phyloP scores from a whole-genome alignment of 2,888 invertebrate genomes.

The Oxystoma pomonae region DNA sequence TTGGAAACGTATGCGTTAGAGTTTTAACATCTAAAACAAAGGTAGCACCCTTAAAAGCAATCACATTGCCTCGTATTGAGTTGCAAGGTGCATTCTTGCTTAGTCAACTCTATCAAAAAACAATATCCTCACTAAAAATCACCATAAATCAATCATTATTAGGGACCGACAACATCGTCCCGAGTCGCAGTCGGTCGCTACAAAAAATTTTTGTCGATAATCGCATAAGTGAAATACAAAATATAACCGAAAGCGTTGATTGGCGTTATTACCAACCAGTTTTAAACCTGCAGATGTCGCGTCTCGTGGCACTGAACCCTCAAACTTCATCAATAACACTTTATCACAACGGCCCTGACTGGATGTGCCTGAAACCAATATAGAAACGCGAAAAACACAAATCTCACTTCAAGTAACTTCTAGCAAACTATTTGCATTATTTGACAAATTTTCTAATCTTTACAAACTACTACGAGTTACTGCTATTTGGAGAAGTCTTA shows the following conservation, averaged over 20 bases:
- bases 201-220: constrained; percentile 31
- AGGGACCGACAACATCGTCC: constrained; percentile 9
- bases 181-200: background rate
- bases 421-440: background rate
- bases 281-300: constrained; percentile 28
- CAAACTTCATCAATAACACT: constrained; percentile 4
- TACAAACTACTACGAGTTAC: background rate
- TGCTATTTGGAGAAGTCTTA: background rate
- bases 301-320: constrained; percentile 10
- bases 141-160: constrained; percentile 1
- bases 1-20: constrained; percentile 3
- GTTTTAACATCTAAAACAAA: constrained; percentile 11
- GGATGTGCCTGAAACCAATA: background rate
- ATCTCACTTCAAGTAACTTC: background rate
- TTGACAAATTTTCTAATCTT: background rate
- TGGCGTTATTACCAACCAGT: constrained; percentile 25
- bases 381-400: constrained; percentile 1
- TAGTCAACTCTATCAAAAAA: constrained; percentile 13
- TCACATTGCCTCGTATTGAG: constrained; percentile 10
- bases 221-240: constrained; percentile 28
- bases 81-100: constrained; percentile 11
- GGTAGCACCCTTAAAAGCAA: constrained; percentile 15
- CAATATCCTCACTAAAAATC: constrained; percentile 4
- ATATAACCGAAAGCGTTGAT: constrained; percentile 6
- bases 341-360: constrained; percentile 10